These are phyloP conservation scores for Monomorium pharaonis DNA, from an alignment of 1,140 invertebrate genomes.

Conservation along the genomic window DNA sequence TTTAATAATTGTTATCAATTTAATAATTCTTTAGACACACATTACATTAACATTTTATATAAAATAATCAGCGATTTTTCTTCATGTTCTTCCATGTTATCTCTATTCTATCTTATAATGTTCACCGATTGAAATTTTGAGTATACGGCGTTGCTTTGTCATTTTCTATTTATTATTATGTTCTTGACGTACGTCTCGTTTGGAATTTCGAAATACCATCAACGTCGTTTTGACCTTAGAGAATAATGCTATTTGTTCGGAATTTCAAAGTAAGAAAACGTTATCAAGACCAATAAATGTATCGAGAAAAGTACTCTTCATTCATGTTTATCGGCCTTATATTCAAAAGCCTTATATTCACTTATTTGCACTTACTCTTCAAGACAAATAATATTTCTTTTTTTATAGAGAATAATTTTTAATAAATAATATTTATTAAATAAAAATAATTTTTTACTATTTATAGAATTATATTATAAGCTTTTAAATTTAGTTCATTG, in stretches of 20 bases:
- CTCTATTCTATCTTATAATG: background rate
- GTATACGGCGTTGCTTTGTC: background rate
- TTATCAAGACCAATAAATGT: background rate
- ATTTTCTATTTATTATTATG: constrained; percentile 72
- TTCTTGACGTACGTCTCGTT: constrained; percentile 39
- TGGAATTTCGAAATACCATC: constrained; percentile 64
- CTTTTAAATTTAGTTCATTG: background rate
- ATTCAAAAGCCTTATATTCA: background rate
- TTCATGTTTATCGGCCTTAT: background rate
- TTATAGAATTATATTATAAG: background rate
- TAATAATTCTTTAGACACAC: background rate
- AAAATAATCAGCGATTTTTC: background rate
- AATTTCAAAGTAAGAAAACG: constrained; percentile 2
- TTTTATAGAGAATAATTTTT: background rate
- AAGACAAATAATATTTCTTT: background rate
- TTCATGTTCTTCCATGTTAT: background rate
- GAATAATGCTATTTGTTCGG: background rate
- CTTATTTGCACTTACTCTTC: background rate
- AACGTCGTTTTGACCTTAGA: constrained; percentile 54
- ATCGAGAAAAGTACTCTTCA: background rate
- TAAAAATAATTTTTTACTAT: background rate
- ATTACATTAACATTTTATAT: background rate
- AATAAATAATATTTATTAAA: background rate
- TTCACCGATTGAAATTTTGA: constrained; percentile 15
- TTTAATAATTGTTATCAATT: background rate